phyloP scores from a whole-genome alignment of 2,113 vertebrate genomes.

The Laticauda colubrina region DNA sequence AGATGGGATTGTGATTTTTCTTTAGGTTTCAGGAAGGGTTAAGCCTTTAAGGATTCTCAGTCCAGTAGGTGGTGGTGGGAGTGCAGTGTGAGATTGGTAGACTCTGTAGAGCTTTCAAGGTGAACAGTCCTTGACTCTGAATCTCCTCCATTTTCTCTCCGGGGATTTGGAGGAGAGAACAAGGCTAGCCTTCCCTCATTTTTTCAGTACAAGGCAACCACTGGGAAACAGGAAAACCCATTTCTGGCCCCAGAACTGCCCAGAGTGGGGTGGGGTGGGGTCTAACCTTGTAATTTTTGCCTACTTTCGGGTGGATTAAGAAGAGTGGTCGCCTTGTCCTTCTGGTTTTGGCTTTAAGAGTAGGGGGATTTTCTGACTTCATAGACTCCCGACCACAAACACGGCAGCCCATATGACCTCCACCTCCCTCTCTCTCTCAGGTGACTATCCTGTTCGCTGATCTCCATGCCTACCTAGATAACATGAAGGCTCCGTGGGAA shows the following conservation, averaged over 20 bases:
- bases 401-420: no score
- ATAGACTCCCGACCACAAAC: not conserved
- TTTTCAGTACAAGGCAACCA: not conserved
- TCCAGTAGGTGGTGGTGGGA: not conserved
- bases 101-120: not conserved
- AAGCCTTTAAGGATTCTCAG: not conserved
- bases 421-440: constrained; percentile 49
- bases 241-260: not conserved
- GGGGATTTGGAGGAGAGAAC: not conserved
- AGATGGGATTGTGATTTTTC: not conserved
- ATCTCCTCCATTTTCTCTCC: not conserved
- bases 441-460: constrained; percentile 96
- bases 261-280: not conserved
- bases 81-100: not conserved
- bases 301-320: not conserved
- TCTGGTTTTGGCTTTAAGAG: not conserved
- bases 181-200: not conserved
- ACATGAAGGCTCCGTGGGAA: constrained; percentile 99
- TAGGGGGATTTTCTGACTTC: not conserved
- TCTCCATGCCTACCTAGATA: constrained; percentile 93
- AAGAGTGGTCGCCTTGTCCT: not conserved
- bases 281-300: not conserved
- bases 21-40: not conserved
- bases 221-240: not conserved
- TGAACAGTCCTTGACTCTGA: not conserved